phyloP scores from a whole-genome alignment of 2,113 vertebrate species.

The Pluvialis apricaria region DNA sequence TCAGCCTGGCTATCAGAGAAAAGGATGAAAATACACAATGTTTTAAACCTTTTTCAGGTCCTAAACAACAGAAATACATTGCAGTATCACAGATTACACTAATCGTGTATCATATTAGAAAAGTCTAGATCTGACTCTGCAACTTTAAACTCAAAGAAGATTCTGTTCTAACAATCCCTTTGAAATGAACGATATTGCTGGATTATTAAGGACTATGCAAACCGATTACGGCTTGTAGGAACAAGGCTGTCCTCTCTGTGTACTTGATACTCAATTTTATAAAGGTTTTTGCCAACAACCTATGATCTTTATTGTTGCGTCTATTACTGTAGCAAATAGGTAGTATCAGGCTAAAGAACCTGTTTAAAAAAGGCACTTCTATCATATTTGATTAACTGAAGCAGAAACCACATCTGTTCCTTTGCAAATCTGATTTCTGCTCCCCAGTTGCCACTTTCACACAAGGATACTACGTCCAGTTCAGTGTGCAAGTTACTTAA shows the following conservation, averaged over 20 bases:
- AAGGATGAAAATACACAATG: constrained; percentile 39
- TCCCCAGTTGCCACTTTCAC: neutral
- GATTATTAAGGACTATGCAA: neutral
- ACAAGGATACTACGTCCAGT: neutral
- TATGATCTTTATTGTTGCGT: neutral
- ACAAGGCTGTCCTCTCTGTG: neutral
- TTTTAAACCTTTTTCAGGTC: constrained; percentile 32
- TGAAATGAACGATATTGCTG: neutral
- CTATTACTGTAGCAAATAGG: neutral
- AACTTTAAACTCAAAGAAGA: neutral
- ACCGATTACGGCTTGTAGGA: neutral
- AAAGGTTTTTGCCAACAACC: neutral
- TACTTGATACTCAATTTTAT: neutral
- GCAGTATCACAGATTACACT: neutral
- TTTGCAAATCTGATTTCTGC: neutral
- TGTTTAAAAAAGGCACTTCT: neutral
- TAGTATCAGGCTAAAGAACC: neutral
- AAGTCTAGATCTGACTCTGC: neutral
- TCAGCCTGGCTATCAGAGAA: constrained; percentile 11
- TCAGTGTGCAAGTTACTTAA: neutral
- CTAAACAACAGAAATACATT: constrained; percentile 14
- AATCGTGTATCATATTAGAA: neutral
- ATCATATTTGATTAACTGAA: neutral
- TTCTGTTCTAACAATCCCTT: neutral
- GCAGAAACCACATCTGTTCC: neutral